phyloP scores from a whole-genome alignment of 2,113 vertebrate species.

The Cyanoramphus novaezelandiae region DNA sequence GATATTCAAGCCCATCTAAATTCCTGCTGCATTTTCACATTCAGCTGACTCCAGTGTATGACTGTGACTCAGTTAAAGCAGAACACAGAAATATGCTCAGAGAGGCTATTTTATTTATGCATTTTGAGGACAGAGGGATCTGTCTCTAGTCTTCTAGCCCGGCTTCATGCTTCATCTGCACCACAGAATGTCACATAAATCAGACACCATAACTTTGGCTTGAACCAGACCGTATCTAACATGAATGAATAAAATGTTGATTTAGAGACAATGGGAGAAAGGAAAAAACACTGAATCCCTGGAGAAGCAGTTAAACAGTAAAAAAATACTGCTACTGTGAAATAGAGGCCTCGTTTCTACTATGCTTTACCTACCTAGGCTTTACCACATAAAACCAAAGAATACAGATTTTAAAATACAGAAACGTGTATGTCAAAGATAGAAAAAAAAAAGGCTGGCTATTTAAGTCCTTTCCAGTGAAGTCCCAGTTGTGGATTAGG shows the following conservation, averaged over 20 bases:
- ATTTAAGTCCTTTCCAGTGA: not conserved
- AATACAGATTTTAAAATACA: not conserved
- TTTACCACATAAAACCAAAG: not conserved
- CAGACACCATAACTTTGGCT: not conserved
- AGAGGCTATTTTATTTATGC: not conserved
- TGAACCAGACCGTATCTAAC: not conserved
- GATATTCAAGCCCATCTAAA: not conserved
- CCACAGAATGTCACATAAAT: not conserved
- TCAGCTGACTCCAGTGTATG: not conserved
- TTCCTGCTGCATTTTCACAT: not conserved
- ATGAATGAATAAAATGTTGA: not conserved
- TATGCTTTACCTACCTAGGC: not conserved
- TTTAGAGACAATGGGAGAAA: not conserved
- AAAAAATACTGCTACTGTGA: not conserved
- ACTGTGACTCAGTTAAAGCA: not conserved
- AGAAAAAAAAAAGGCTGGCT: not conserved
- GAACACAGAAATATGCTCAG: not conserved
- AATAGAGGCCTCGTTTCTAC: not conserved
- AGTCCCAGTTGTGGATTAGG: not conserved
- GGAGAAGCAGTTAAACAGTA: not conserved
- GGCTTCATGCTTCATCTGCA: not conserved
- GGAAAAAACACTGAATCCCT: not conserved
- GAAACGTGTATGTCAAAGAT: rapidly evolving
- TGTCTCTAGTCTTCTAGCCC: not conserved
- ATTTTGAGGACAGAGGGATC: not conserved